Base-by-base conservation (phyloP, 2,113 vertebrate genomes). In the Xyrauchen texanus region DNA sequence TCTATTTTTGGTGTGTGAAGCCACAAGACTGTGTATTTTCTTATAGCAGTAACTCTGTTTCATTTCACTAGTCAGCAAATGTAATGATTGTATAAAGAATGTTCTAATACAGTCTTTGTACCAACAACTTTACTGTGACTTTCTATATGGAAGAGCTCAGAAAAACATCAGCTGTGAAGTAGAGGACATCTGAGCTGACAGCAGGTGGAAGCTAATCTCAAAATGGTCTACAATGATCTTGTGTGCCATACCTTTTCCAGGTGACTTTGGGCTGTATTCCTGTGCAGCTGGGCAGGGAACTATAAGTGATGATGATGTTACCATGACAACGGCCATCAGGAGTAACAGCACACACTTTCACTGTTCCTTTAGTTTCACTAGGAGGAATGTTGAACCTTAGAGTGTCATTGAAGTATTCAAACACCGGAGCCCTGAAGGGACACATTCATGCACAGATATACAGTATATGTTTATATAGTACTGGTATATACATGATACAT, bases 321-420 rank as follows among this genome's bases (percentile, higher is more conserved):
- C 89, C 69, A 46, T 91, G 88, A 76, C 94, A 95, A 7, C 51
- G 78, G 42, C 87, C 84, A 0, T 88, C 91, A 0, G 85, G 76
- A 7, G 92, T 90, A 79, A 93, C 90, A 80, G 94, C 88, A 60
- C 94, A 93, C 44, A 95, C 83, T 0, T 82, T 91, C 81, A 92
- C 92, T 82, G 86, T 89, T 78, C 92, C 93, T 83, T 93, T 95
- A 2, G 88, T 90, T 70, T 89, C 92, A 47, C 89, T 91, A 3
- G 95, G 73, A 45, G 73, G 94, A 57, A 96, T 89, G 77, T 93
- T 70, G 86, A 96, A 93, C 8, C 82, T 91, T 87, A 95, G 90
- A 42, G 90, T 93, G 57, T 89, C 88, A 7, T 88, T 78, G 72
- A 92, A 90, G 1, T 42, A 49, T 65, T 87, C 87, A 77, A 89